Percentiles rank a stretch among this genome's conserved stretches.
phyloP scores from a whole-genome alignment of 2,113 vertebrate species.

The Narcine bancroftii region DNA sequence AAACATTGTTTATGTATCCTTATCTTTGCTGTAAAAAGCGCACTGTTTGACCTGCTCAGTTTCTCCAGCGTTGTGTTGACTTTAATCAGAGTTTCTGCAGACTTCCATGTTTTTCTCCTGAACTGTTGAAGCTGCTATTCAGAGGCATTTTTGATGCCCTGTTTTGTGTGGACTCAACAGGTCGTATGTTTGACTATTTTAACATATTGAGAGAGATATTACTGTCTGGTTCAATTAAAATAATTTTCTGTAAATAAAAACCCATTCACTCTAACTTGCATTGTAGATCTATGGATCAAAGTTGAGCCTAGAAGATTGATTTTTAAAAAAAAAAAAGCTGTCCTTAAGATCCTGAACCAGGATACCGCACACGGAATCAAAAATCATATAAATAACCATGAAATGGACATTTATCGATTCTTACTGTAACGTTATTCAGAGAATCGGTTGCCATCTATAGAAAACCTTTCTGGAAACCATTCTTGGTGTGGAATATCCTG shows the following conservation, averaged over 20 bases:
- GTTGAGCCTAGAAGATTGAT: neutral
- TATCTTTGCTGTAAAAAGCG: no score
- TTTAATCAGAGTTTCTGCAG: no score
- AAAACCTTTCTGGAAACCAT: neutral
- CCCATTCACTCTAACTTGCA: neutral
- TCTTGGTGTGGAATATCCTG: neutral
- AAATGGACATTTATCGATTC: neutral
- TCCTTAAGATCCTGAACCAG: neutral
- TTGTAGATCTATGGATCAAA: neutral
- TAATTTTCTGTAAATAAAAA: neutral
- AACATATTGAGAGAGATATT: neutral
- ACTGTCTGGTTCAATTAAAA: neutral
- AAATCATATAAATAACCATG: neutral
- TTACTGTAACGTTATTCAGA: neutral
- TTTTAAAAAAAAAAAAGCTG: neutral
- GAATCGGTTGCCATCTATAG: neutral
- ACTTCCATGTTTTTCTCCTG: no score
- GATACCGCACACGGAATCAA: neutral
- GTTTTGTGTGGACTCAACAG: neutral
- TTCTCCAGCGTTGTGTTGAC: no score
- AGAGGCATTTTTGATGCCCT: neutral
- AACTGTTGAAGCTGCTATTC: conserved; percentile 7
- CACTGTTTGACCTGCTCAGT: no score
- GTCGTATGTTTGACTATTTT: neutral
- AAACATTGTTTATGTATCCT: no score